Percentiles rank a stretch among this genome's conserved stretches.
These are phyloP conservation scores for Saimiri boliviensis DNA, from an alignment of 2,113 vertebrate genomes.

Conservation along the genomic window DNA sequence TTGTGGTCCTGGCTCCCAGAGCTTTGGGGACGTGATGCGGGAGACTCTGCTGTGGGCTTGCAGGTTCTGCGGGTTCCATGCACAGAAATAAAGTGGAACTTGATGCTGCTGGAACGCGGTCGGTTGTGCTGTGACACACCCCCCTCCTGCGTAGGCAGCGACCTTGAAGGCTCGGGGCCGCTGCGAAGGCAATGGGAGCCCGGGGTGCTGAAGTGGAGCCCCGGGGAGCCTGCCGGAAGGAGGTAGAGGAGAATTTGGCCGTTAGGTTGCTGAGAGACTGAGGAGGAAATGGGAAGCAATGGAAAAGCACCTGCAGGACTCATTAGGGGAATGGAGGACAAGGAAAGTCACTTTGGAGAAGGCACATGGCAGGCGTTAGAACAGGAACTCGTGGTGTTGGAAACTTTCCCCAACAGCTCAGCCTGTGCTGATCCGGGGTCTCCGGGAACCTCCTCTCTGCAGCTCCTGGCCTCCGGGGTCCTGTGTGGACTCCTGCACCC, in stretches of 20 bases:
- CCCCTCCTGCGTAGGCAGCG: rapidly evolving
- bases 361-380: rapidly evolving
- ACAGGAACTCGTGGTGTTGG: rapidly evolving
- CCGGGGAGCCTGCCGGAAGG: background rate
- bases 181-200: background rate
- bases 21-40: rapidly evolving
- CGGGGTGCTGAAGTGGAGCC: background rate
- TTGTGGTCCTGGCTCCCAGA: background rate
- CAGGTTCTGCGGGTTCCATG: background rate
- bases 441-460: rapidly evolving
- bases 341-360: background rate
- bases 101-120: background rate
- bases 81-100: too few relatives aligned
- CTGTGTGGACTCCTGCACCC: background rate
- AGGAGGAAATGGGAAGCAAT: background rate
- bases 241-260: background rate
- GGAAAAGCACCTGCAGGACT: background rate
- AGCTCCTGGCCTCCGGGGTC: background rate
- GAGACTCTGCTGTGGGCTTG: rapidly evolving
- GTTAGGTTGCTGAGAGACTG: background rate
- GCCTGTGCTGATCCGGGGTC: rapidly evolving
- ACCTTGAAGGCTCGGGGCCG: background rate
- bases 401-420: too few relatives aligned
- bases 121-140: rapidly evolving
- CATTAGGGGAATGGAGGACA: background rate